Base-by-base conservation (phyloP, 2,888 invertebrate genomes). In the Leptura quadrifasciata region DNA sequence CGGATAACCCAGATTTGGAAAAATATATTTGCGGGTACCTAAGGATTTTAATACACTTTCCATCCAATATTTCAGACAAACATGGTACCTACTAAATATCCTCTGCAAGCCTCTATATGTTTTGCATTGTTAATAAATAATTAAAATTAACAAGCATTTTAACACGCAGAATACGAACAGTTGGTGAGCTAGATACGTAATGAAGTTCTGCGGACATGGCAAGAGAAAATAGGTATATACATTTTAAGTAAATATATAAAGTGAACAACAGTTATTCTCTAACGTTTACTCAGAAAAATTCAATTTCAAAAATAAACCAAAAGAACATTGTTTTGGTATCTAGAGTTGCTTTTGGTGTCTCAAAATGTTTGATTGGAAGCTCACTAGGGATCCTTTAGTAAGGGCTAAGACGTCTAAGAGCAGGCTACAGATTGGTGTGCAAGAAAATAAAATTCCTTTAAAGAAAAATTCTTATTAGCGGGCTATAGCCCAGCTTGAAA, bases 1-100 rank as follows among this genome's bases (percentile, higher is more conserved):
- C 55, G 61, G 69, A 69, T 74, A 54, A 55, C 68, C 61, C 10
- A 74, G 39, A 55, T 73, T 58, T 10, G 35, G 17, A 35, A 68
- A 68, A 68, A 60, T 74, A 12, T 63, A 52, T 5, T 52, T 15
- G 39, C 52, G 5, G n/a, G 24, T 64, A 64, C 47, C 39, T 47
- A 21, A 35, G 47, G 12, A 35, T 27, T 39, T 63, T 63, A 63
- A 35, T 63, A 63, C 17, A 20, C 18, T 63, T 18, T 39, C 35
- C 63, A 12, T 35, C n/a, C 24, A 1, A 61, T 27, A 61, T 35
- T 5, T 27, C n/a, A 35, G 61, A 61, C 61, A 15, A 24, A 12
- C 35, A 35, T 61, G 24, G 61, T 35, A n/a, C n/a, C n/a, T n/a
- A n/a, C 61, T 17, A 17, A 61, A 61, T n/a, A 31, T 61, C n/a